Percentiles rank a stretch among this genome's conserved stretches.
Evolutionary conservation across 64 coral and sea anemone species (phyloP).

Genomic region (Exaiptasia diaphana): DNA sequence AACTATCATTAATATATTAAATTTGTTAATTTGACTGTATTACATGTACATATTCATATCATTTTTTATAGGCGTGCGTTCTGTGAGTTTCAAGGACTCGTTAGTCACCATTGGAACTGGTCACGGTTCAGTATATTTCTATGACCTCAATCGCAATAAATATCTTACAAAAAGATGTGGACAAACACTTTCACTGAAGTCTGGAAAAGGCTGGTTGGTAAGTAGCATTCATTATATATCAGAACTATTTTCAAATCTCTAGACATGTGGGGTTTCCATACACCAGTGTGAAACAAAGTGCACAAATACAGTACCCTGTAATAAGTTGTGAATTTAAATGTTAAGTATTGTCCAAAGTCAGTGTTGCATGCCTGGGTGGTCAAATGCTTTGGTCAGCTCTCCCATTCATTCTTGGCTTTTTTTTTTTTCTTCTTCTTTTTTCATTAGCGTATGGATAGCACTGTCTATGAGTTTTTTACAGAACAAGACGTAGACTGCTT

Average conservation of each 20-base stretch:
- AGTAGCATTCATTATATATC: conserved; percentile 24
- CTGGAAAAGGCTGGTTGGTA: conserved; percentile 97
- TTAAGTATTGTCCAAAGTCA: no score
- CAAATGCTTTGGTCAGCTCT: no score
- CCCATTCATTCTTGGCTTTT: no score
- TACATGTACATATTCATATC: no score
- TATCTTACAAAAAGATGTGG: conserved; percentile 29
- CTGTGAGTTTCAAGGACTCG: conserved; percentile 72
- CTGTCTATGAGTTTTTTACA: conserved; percentile 3
- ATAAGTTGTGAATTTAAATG: no score
- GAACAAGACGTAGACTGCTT: conserved; percentile 39
- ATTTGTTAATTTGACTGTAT: no score
- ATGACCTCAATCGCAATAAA: conserved; percentile 64
- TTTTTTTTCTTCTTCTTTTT: background rate
- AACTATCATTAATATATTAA: no score
- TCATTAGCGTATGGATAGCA: background rate
- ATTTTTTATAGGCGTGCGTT: conserved; percentile 95
- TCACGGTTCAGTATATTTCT: conserved; percentile 76
- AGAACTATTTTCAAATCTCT: background rate
- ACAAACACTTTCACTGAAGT: conserved; percentile 49
- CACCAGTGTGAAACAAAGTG: no score
- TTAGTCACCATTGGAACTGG: conserved; percentile 89
- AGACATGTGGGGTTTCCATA: no score
- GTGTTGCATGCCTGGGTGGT: no score
- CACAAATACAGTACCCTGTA: no score